Evolutionary conservation across 1,140 invertebrate species (phyloP).

Genomic region (Cydia amplana): DNA sequence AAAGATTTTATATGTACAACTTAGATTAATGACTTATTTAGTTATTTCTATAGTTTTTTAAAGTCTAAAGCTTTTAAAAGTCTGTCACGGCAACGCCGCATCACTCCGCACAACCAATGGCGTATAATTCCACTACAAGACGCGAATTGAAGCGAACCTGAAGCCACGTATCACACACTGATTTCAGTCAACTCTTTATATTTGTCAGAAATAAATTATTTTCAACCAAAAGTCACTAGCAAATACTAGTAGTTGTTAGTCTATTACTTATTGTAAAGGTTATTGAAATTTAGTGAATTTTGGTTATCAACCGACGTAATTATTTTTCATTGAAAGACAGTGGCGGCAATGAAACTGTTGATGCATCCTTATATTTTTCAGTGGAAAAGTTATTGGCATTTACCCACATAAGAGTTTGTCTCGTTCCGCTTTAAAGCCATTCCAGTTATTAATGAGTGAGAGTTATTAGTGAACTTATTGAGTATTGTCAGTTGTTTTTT

Average conservation of each 20-base stretch:
- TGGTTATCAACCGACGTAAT: not conserved
- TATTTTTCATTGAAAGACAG: not conserved
- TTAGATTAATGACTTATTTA: slow-evolving; percentile 2
- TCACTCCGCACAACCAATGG: slow-evolving; percentile 29
- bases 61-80: slow-evolving; percentile 1
- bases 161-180: not conserved
- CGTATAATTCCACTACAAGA: not conserved
- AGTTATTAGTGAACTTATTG: no score
- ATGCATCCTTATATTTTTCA: no score
- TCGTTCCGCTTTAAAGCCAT: no score
- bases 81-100: slow-evolving; percentile 23
- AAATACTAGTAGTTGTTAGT: not conserved
- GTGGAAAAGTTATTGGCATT: no score
- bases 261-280: not conserved
- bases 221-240: not conserved
- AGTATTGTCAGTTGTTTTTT: no score
- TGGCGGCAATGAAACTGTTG: no score
- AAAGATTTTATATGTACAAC: slow-evolving; percentile 29
- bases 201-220: not conserved
- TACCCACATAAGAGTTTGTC: no score
- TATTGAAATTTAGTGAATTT: not conserved
- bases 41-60: not conserved
- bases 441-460: no score
- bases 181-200: not conserved
- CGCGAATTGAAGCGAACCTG: not conserved